Evolutionary conservation across 30 jellyfish, hydroid and myxozoan species (phyloP).

Genomic region (Aurelia aurita): DNA sequence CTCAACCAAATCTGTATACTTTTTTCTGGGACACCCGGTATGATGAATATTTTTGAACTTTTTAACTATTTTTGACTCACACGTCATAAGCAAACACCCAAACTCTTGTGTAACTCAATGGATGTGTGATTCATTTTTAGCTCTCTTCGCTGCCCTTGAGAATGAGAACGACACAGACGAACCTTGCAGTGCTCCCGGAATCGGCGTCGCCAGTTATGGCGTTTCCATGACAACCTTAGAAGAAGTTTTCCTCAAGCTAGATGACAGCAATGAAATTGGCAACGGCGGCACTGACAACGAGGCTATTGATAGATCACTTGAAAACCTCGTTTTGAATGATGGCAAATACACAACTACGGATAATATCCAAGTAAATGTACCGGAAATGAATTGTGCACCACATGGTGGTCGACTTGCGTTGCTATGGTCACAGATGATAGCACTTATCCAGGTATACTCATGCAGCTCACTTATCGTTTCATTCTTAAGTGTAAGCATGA

Average conservation of each 20-base stretch:
- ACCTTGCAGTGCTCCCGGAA: conserved; percentile 63
- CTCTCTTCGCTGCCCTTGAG: conserved; percentile 72
- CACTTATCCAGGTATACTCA: conserved; percentile 39
- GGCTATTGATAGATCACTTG: conserved; percentile 13
- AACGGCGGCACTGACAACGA: background rate
- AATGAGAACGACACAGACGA: conserved; percentile 43
- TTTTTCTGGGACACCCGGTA: too few relatives aligned
- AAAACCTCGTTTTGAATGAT: conserved; percentile 29
- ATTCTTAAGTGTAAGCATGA: too few relatives aligned
- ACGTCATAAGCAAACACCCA: too few relatives aligned
- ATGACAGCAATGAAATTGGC: conserved; percentile 39
- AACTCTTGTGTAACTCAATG: too few relatives aligned
- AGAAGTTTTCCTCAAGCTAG: conserved; percentile 85
- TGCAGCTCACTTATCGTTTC: background rate
- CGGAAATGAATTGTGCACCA: conserved; percentile 9
- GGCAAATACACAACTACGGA: background rate
- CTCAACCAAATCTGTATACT: too few relatives aligned
- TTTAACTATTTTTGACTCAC: too few relatives aligned
- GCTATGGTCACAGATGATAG: conserved; percentile 57
- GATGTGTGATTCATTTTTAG: conserved; percentile 27
- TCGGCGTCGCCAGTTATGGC: conserved; percentile 87
- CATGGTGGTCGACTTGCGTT: conserved; percentile 2
- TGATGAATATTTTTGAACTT: too few relatives aligned
- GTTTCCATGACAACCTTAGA: conserved; percentile 92
- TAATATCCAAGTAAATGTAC: conserved; percentile 26